Evolutionary conservation across 2,113 vertebrate genomes (phyloP).

Genomic region (Embiotoca jacksoni): DNA sequence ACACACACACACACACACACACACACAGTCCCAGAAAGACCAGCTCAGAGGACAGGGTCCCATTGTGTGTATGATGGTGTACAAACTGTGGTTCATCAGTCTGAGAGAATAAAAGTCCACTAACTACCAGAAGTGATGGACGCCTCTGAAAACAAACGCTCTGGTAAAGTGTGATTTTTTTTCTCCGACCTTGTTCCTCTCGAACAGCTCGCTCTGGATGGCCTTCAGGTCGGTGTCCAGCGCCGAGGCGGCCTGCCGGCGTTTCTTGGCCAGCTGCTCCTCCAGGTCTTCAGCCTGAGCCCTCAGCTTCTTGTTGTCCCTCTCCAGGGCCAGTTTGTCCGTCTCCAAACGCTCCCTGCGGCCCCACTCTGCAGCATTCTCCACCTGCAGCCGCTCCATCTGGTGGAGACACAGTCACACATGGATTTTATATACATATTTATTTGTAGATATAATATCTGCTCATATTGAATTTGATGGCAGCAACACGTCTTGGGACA

Average conservation of each 20-base stretch:
- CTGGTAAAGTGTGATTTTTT: too few species aligned
- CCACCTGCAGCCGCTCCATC: constrained; percentile 97
- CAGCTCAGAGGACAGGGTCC: background rate
- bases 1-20: too few species aligned
- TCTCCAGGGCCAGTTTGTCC: constrained; percentile 94
- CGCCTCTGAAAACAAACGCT: too few species aligned
- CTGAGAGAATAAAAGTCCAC: too few species aligned
- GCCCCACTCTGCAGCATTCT: constrained; percentile 96
- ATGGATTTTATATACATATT: too few species aligned
- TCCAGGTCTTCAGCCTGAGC: constrained; percentile 95
- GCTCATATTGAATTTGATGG: too few species aligned
- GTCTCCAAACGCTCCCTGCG: constrained; percentile 95
- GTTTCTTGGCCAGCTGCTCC: constrained; percentile 92
- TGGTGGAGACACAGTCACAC: constrained; percentile 56
- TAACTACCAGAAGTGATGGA: too few species aligned
- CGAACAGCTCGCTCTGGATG: constrained; percentile 93
- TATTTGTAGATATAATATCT: too few species aligned
- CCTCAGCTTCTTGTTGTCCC: constrained; percentile 97
- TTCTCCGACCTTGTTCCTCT: constrained; percentile 94
- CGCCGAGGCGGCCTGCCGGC: constrained; percentile 90
- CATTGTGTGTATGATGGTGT: too few species aligned
- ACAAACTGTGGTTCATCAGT: too few species aligned
- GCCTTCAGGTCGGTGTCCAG: constrained; percentile 95
- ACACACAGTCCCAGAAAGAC: background rate
- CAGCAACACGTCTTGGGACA: too few species aligned